Percentiles rank a stretch among this genome's conserved stretches.
phyloP scores from a whole-genome alignment of 2,797 vertebrate species.

The Apogon talboti region DNA sequence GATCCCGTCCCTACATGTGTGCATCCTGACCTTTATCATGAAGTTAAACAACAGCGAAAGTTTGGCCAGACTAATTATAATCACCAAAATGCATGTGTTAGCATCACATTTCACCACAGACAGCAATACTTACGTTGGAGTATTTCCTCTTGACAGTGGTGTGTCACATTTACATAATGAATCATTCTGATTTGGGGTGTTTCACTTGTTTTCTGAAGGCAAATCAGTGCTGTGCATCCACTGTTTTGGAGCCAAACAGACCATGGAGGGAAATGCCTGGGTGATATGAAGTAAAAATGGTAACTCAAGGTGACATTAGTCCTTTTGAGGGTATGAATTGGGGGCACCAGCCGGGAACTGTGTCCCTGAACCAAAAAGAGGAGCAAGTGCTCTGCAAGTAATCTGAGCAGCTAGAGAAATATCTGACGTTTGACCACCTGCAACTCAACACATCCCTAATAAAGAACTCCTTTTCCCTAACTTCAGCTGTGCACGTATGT shows the following conservation, averaged over 20 bases:
- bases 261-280: slow-evolving; percentile 11
- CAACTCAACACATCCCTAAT: slow-evolving; percentile 19
- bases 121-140: not conserved
- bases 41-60: slow-evolving; percentile 23
- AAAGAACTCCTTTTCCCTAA: slow-evolving; percentile 23
- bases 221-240: slow-evolving; percentile 23
- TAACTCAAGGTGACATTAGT: slow-evolving; percentile 45
- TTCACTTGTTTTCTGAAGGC: slow-evolving; percentile 31
- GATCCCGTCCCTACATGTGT: not conserved
- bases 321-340: slow-evolving; percentile 30
- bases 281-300: slow-evolving; percentile 10
- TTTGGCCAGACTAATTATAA: not conserved
- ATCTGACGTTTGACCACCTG: slow-evolving; percentile 3
- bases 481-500: slow-evolving; percentile 10
- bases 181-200: slow-evolving; percentile 27
- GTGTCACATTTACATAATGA: slow-evolving; percentile 35
- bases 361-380: slow-evolving; percentile 3
- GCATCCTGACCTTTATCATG: slow-evolving; percentile 17
- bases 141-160: slow-evolving; percentile 2
- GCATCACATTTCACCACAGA: not conserved
- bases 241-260: slow-evolving; percentile 10
- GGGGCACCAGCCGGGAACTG: slow-evolving; percentile 13
- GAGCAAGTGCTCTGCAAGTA: slow-evolving; percentile 1
- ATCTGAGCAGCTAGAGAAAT: slow-evolving; percentile 8
- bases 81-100: not conserved